Evolutionary conservation across 2,888 invertebrate species (phyloP).

Genomic region (Matsumyia berberina): DNA sequence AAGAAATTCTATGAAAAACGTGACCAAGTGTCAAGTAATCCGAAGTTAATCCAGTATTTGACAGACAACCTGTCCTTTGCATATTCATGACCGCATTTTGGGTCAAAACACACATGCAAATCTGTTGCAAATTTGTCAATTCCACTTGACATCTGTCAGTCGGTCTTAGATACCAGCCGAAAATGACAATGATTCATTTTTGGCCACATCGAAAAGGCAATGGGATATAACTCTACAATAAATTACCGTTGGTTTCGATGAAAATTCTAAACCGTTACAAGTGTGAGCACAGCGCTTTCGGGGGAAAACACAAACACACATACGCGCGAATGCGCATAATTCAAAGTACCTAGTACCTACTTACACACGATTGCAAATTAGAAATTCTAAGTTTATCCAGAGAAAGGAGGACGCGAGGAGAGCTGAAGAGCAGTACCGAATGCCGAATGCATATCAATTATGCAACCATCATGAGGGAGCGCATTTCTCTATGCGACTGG

Average conservation of each 20-base stretch:
- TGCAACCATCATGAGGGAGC: slow-evolving; percentile 73
- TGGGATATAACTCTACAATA: slow-evolving; percentile 43
- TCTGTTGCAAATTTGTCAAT: not conserved
- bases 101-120: not conserved
- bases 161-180: not conserved
- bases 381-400: slow-evolving; percentile 73
- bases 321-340: slow-evolving; percentile 28
- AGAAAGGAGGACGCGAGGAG: not conserved
- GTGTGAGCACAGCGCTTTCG: slow-evolving; percentile 28
- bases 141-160: slow-evolving; percentile 30
- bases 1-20: slow-evolving; percentile 9
- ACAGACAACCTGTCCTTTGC: not conserved
- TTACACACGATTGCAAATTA: slow-evolving; percentile 60
- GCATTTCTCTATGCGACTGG: slow-evolving; percentile 37
- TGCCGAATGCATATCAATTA: slow-evolving; percentile 76
- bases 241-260: slow-evolving; percentile 66
- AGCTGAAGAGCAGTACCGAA: slow-evolving; percentile 40
- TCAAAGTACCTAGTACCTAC: slow-evolving; percentile 47
- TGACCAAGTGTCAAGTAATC: not conserved
- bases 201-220: slow-evolving; percentile 62
- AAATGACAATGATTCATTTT: slow-evolving; percentile 38
- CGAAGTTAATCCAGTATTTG: not conserved
- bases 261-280: slow-evolving; percentile 69
- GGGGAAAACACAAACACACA: slow-evolving; percentile 13
- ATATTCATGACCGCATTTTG: slow-evolving; percentile 26